Percentiles rank a stretch among this genome's conserved stretches.
Conservation (phyloP, 2,888 invertebrate species). For the Sphaeridia pumilis region DNA sequence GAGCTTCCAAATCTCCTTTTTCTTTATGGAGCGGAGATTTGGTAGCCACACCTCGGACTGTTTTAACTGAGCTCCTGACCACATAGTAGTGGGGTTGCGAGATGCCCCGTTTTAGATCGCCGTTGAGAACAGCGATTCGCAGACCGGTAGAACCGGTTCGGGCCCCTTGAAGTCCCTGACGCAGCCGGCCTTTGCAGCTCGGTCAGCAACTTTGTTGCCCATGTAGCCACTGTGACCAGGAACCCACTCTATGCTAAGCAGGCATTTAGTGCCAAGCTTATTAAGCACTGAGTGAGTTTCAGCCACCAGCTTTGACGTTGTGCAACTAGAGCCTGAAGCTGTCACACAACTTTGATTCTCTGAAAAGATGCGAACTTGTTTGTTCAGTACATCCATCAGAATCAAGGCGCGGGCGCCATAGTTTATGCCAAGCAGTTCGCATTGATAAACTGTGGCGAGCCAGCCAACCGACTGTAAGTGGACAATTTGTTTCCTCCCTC, state of each 20-base stretch:
- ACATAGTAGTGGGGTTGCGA: too few relatives aligned
- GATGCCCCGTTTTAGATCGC: too few relatives aligned
- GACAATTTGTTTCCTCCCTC: background rate
- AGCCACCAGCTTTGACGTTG: background rate
- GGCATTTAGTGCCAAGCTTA: background rate
- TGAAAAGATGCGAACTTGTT: background rate
- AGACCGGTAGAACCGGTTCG: too few relatives aligned
- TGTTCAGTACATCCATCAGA: background rate
- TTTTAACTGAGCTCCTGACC: too few relatives aligned
- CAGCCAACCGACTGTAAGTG: background rate
- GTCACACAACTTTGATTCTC: background rate
- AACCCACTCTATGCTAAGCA: background rate
- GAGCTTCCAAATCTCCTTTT: too few relatives aligned
- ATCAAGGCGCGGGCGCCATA: background rate
- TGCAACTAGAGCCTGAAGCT: background rate
- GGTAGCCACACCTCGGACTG: too few relatives aligned
- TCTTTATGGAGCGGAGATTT: too few relatives aligned
- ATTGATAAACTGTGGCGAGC: background rate
- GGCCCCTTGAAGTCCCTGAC: too few relatives aligned
- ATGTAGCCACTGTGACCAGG: background rate
- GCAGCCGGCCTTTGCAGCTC: too few relatives aligned
- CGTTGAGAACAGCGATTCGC: too few relatives aligned
- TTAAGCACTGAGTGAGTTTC: background rate
- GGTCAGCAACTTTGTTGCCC: constrained; percentile 14
- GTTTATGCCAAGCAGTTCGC: background rate